phyloP scores from a whole-genome alignment of 2,113 vertebrate genomes.

The Oreotragus oreotragus region DNA sequence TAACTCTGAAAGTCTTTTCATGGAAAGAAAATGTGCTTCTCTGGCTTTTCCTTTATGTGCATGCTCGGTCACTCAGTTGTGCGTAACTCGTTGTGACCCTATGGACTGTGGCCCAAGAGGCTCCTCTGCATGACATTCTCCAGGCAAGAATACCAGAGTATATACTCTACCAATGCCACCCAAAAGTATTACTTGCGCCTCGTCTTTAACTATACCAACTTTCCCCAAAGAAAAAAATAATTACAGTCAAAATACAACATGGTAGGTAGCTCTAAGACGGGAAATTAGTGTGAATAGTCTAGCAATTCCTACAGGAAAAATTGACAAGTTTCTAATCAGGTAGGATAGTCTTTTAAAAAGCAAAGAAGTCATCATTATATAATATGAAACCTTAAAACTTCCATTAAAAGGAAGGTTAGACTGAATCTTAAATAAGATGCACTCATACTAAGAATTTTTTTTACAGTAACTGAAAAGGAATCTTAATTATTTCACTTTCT shows the following conservation, averaged over 20 bases:
- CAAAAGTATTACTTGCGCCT: neutral
- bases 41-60: neutral
- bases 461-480: constrained; percentile 49
- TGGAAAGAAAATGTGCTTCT: neutral
- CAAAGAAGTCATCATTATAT: constrained; percentile 9
- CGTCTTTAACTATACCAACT: neutral
- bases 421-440: constrained; percentile 37
- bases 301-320: constrained; percentile 8
- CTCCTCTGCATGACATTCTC: neutral
- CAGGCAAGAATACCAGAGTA: neutral
- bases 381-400: constrained; percentile 45
- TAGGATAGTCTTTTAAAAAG: constrained; percentile 13
- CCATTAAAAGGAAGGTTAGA: constrained; percentile 49
- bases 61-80: neutral
- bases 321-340: neutral
- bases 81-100: neutral
- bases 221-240: neutral
- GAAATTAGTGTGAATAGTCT: neutral
- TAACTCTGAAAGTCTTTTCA: neutral
- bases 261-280: neutral
- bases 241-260: neutral
- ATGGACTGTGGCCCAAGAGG: neutral
- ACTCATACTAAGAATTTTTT: constrained; percentile 1
- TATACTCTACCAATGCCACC: neutral
- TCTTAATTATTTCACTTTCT: constrained; percentile 61